Evolutionary conservation across 2,113 vertebrate genomes (phyloP).

Genomic region (Protobothrops flavoviridis): DNA sequence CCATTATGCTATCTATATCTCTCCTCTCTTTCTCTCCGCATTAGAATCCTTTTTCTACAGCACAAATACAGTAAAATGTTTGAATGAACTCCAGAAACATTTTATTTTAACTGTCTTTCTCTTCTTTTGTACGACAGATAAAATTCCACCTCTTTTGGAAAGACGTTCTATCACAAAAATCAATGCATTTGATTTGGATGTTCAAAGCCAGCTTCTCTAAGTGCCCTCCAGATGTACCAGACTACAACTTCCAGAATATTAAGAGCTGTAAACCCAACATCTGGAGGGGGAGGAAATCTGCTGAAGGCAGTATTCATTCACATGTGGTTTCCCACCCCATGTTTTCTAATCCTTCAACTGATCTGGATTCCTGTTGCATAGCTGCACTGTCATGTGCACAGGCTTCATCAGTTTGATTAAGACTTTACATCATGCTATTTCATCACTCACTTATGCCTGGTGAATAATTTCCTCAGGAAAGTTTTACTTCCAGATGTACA

Average conservation of each 20-base stretch:
- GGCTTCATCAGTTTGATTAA: slow-evolving; percentile 52
- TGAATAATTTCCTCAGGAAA: slow-evolving; percentile 54
- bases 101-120: slow-evolving; percentile 28
- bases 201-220: background rate
- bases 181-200: slow-evolving; percentile 28
- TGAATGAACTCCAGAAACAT: slow-evolving; percentile 19
- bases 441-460: slow-evolving; percentile 51
- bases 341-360: slow-evolving; percentile 45
- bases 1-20: background rate
- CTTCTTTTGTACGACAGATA: background rate
- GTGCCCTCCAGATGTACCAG: background rate
- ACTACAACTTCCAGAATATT: background rate
- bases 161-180: background rate
- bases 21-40: background rate
- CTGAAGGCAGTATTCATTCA: background rate
- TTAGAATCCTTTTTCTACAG: background rate
- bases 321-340: background rate
- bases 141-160: slow-evolving; percentile 5
- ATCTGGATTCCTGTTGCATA: slow-evolving; percentile 46
- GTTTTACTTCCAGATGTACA: slow-evolving; percentile 51
- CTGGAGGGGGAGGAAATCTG: background rate
- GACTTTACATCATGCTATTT: slow-evolving; percentile 53
- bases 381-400: slow-evolving; percentile 27
- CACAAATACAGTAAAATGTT: slow-evolving; percentile 31
- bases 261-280: background rate